Evolutionary conservation across 30 jellyfish, hydroid and myxozoan genomes (phyloP), one percentile per base, ranked within the genome.

Genomic region (Turritopsis rubra): DNA sequence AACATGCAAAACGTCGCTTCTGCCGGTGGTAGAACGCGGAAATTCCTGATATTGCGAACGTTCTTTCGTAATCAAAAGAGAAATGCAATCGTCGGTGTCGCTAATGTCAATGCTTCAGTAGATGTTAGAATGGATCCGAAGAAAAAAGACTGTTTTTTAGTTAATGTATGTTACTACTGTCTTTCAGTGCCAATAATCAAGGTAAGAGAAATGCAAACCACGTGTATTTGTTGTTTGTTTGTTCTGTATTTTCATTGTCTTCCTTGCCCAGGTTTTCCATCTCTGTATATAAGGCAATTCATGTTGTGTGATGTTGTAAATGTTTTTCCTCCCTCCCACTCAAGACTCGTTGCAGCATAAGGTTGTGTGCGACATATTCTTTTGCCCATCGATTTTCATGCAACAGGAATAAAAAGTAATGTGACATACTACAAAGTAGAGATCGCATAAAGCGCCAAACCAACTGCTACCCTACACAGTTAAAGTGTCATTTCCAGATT

Each of bases 1-100:
- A 74, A 74, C 82, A n/a, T 74, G 82, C 65, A 74, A 74, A 74
- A 74, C 60, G 27, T 74, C 9, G 70, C 82, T 1, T 26, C 82
- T 1, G 28, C 82, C 53, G 60, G 5, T n/a, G 24, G 30, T n/a
- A 28, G 82, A 13, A 41, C 65, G 13, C 53, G 65, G 0, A 74
- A 74, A 74, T 74, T 23, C 60, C 60, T 74, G 24, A 1, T 74
- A 18, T n/a, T 74, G 16, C 82, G 82, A 9, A 29, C 65, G 41
- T n/a, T 21, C 82, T 28, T 23, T 9, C 82, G 27, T 0, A 41
- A 74, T 29, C 65, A 26, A 26, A 74, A 74, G 65, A 26, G 65
- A 26, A 1, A n/a, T 23, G 28, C 53, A 13, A 74, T 74, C 65
- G 60, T 74, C 41, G 82, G 82, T 21, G 60, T 74, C 16, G 82